These are phyloP conservation scores for Erebia ligea DNA, from an alignment of 2,888 invertebrate species.

Conservation along the genomic window DNA sequence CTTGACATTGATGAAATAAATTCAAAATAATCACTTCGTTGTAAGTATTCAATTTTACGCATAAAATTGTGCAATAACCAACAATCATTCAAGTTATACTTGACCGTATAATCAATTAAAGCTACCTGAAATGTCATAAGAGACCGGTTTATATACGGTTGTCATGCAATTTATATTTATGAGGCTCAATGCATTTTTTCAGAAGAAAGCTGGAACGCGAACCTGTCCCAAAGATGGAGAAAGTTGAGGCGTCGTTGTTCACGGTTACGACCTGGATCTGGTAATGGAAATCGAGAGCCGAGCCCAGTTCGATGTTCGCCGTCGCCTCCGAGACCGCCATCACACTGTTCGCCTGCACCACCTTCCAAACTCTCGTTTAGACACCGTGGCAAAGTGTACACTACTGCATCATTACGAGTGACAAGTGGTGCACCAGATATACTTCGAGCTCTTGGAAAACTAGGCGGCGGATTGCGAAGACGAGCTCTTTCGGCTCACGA, in stretches of 20 bases:
- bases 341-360: conserved; percentile 78
- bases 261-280: conserved; percentile 85
- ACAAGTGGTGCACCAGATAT: conserved; percentile 86
- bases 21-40: background rate
- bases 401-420: conserved; percentile 76
- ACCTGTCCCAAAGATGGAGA: conserved; percentile 89
- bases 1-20: conserved; percentile 5
- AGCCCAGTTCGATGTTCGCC: conserved; percentile 83
- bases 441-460: conserved; percentile 86
- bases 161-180: conserved; percentile 23
- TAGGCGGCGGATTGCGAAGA: conserved; percentile 87
- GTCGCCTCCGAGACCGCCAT: conserved; percentile 78
- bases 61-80: conserved; percentile 18
- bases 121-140: conserved; percentile 22
- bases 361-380: conserved; percentile 75
- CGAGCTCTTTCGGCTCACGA: conserved; percentile 88
- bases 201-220: conserved; percentile 90
- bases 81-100: conserved; percentile 27
- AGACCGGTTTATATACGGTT: conserved; percentile 24
- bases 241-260: conserved; percentile 88
- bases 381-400: conserved; percentile 79
- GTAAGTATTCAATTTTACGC: conserved; percentile 8
- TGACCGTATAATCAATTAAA: conserved; percentile 21
- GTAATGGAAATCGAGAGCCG: conserved; percentile 79
- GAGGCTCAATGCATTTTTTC: conserved; percentile 54